Conservation (phyloP, 2,888 invertebrate species). For the Schizotus pectinicornis region DNA sequence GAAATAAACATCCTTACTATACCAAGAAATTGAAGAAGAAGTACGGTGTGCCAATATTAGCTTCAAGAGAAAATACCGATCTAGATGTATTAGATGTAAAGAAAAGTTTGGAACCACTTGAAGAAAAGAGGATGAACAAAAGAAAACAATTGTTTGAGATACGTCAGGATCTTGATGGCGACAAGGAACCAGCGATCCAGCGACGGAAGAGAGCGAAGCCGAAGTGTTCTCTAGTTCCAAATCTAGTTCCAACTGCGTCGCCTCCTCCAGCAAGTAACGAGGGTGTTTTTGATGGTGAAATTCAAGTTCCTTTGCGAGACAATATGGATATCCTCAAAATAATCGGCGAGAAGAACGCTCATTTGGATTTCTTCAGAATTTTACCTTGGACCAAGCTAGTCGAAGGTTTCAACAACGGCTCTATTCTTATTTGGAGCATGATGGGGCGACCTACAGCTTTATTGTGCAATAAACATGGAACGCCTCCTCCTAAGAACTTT, state of each 20-base stretch:
- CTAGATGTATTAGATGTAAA: background rate
- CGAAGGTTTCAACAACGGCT: slow-evolving; percentile 34
- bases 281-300: slow-evolving; percentile 31
- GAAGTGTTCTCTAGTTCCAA: slow-evolving; percentile 1
- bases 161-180: slow-evolving; percentile 21
- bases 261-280: background rate
- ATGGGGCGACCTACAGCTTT: slow-evolving; percentile 29
- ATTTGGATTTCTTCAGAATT: slow-evolving; percentile 38
- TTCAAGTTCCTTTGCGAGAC: slow-evolving; percentile 26
- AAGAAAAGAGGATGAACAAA: slow-evolving; percentile 22
- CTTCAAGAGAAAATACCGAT: background rate
- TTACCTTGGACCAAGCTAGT: slow-evolving; percentile 46
- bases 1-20: slow-evolving; percentile 7
- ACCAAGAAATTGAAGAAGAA: background rate
- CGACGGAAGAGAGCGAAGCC: slow-evolving; percentile 11
- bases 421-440: slow-evolving; percentile 45
- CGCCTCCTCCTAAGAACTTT: slow-evolving; percentile 39
- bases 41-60: background rate
- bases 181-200: slow-evolving; percentile 35
- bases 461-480: slow-evolving; percentile 36
- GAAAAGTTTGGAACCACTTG: background rate
- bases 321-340: slow-evolving; percentile 30
- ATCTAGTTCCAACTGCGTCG: background rate
- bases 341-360: slow-evolving; percentile 24
- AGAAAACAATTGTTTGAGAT: slow-evolving; percentile 34